Evolutionary conservation across 1,140 invertebrate genomes (phyloP).

Genomic region (Leptinotarsa texana): DNA sequence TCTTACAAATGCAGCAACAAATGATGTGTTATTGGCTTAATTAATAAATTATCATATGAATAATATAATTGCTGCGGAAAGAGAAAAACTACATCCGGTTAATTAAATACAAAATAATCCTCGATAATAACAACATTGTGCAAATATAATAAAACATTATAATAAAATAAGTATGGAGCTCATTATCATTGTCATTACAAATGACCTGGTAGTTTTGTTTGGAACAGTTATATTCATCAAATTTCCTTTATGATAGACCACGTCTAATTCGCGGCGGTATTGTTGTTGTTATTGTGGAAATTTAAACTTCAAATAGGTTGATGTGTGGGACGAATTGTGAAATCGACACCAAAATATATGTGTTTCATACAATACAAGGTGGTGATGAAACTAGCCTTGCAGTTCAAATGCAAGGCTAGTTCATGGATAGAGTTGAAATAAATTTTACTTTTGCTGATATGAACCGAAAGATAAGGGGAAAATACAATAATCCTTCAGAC

Average conservation of each 20-base stretch:
- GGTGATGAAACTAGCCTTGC: too few relatives aligned
- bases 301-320: neutral
- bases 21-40: conserved; percentile 17
- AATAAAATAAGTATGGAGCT: conserved; percentile 23
- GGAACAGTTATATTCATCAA: neutral
- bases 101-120: conserved; percentile 26
- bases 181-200: conserved; percentile 25
- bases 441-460: too few relatives aligned
- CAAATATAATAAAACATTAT: conserved; percentile 28
- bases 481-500: too few relatives aligned
- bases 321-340: neutral
- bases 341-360: neutral
- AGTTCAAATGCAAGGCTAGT: too few relatives aligned
- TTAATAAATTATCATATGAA: conserved; percentile 29
- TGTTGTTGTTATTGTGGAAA: neutral
- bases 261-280: neutral
- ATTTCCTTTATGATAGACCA: neutral
- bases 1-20: conserved; percentile 16
- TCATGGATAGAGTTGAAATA: too few relatives aligned
- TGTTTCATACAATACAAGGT: too few relatives aligned
- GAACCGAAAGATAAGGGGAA: too few relatives aligned
- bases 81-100: conserved; percentile 25
- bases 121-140: conserved; percentile 26
- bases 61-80: conserved; percentile 27
- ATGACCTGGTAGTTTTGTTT: neutral